phyloP scores from a whole-genome alignment of 1,140 invertebrate species.

The Drosophila pseudoananassae region DNA sequence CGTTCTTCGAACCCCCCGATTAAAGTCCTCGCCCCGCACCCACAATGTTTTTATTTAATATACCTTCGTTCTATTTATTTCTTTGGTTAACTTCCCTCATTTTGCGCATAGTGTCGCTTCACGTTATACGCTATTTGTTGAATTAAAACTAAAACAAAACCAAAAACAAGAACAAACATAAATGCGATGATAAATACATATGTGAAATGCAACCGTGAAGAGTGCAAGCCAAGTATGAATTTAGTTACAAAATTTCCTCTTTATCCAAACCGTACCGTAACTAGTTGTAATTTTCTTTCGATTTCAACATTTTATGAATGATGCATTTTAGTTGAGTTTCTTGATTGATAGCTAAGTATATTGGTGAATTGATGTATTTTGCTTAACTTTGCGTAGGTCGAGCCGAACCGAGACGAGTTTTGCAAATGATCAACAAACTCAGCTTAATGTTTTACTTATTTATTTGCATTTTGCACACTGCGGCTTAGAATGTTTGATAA shows the following conservation, averaged over 20 bases:
- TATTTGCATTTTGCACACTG: constrained; percentile 84
- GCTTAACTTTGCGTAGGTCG: constrained; percentile 63
- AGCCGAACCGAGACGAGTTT: constrained; percentile 34
- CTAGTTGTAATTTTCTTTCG: constrained; percentile 82
- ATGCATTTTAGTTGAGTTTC: constrained; percentile 80
- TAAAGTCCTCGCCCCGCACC: constrained; percentile 17
- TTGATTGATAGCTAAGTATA: constrained; percentile 71
- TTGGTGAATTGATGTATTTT: constrained; percentile 67
- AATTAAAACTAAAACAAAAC: constrained; percentile 31
- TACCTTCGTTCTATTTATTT: not conserved
- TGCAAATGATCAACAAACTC: constrained; percentile 76
- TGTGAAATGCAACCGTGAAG: constrained; percentile 72
- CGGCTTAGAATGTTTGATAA: constrained; percentile 80
- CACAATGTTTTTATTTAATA: constrained; percentile 24
- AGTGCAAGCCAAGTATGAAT: constrained; percentile 79
- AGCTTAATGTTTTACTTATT: constrained; percentile 83
- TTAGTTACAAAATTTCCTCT: constrained; percentile 84
- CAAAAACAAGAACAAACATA: constrained; percentile 55
- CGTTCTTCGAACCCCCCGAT: not conserved
- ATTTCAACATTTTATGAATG: constrained; percentile 81
- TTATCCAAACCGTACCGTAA: constrained; percentile 83
- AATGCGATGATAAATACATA: constrained; percentile 65
- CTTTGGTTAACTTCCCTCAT: constrained; percentile 18
- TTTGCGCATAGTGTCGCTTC: constrained; percentile 71
- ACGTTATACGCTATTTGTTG: constrained; percentile 54